These are phyloP conservation scores for Phaenicophaeus curvirostris DNA, from an alignment of 2,797 vertebrate genomes.

Conservation along the genomic window DNA sequence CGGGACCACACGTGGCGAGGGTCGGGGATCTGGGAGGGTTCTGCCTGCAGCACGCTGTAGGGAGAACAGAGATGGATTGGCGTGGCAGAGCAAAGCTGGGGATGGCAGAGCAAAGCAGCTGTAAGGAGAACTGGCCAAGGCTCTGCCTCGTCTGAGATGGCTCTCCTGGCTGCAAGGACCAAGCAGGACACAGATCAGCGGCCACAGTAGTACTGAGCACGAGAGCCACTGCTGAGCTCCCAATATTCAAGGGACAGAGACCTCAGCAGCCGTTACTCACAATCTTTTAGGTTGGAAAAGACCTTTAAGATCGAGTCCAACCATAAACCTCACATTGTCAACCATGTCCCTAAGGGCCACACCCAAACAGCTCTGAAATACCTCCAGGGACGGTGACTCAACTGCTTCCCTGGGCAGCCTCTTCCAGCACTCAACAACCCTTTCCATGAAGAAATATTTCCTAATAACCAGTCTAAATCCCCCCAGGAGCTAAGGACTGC, in stretches of 20 bases:
- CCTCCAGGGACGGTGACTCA: too few species aligned
- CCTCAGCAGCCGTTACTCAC: background rate
- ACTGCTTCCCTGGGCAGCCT: too few species aligned
- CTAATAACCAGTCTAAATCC: too few species aligned
- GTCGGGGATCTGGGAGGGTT: constrained; percentile 82
- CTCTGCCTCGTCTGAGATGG: background rate
- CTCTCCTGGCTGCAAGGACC: background rate
- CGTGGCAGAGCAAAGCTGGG: background rate
- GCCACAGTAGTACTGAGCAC: rapidly evolving
- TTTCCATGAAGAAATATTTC: too few species aligned
- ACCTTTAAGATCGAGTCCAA: too few species aligned
- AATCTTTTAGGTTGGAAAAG: too few species aligned
- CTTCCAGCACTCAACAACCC: too few species aligned
- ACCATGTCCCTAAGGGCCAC: too few species aligned
- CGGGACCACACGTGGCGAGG: constrained; percentile 90
- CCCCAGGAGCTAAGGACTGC: too few species aligned
- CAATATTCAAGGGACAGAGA: background rate
- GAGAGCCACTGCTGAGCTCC: background rate
- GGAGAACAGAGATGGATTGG: background rate
- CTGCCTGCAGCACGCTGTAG: constrained; percentile 87
- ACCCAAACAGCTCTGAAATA: too few species aligned
- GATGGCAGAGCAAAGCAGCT: background rate
- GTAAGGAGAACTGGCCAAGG: background rate
- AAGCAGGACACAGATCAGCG: rapidly evolving
- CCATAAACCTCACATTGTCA: too few species aligned